Percentiles rank a stretch among this genome's conserved stretches.
phyloP scores from a whole-genome alignment of 53 echinoderm and acorn worm genomes.

The Zoroaster sp. region DNA sequence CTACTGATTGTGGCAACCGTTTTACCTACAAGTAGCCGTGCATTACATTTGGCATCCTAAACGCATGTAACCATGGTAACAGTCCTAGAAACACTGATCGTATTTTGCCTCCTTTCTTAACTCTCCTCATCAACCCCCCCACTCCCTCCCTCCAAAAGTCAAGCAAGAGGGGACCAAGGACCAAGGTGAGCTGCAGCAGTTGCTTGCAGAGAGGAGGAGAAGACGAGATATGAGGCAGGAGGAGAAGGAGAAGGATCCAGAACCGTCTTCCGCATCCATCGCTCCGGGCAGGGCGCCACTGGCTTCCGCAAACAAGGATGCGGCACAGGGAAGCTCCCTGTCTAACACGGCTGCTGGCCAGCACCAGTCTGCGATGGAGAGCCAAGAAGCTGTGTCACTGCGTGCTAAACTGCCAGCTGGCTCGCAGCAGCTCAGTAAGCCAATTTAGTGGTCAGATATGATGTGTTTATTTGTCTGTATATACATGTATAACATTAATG shows the following conservation, averaged over 20 bases:
- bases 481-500: too few relatives aligned
- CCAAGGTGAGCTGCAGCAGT: constrained; percentile 23
- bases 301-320: background rate
- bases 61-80: background rate
- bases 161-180: background rate
- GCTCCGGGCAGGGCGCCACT: background rate
- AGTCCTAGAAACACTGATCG: background rate
- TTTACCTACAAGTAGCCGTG: background rate
- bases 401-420: background rate
- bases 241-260: background rate
- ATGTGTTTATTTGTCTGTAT: too few relatives aligned
- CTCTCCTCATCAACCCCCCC: background rate
- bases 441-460: too few relatives aligned
- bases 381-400: background rate
- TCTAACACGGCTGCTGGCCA: background rate
- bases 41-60: background rate
- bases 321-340: background rate
- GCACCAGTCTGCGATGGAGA: background rate
- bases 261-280: background rate
- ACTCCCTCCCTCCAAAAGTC: background rate
- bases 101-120: background rate
- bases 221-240: background rate
- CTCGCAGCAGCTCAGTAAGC: background rate
- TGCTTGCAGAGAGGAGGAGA: constrained; percentile 21
- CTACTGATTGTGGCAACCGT: too few relatives aligned